Evolutionary conservation across 2,888 invertebrate species (phyloP), one percentile per base, ranked within the genome.

Genomic region (Amphipyra tragopoginis): DNA sequence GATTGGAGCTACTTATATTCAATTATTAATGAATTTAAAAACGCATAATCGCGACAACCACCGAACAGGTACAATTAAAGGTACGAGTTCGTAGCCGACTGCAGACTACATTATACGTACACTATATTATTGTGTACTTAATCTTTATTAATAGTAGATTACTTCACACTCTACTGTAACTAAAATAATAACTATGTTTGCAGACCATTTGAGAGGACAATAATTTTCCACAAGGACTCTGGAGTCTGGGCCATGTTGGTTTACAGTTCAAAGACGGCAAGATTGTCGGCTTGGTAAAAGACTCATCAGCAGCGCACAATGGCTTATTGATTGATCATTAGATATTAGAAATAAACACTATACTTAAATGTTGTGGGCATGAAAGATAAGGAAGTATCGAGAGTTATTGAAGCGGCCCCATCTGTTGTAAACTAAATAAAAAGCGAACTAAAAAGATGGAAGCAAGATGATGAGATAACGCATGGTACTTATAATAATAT

Each of bases 201-300:
- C 87, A 97, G 98, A 84, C 99, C 99, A 50, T 98, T 98, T 85
- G 98, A 99, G 92, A 95, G 98, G 62, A 98, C 98, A 8, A 95
- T 99, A n/a, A 98, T 98, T 0, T 95, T 99, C 79, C 98, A 98
- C 89, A 98, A 98, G 86, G 98, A 98, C 86, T 98, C 98, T 63
- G n/a, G n/a, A n/a, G n/a, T n/a, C 93, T 96, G 26, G 98, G 98
- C 7, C 96, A 96, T 82, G 95, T 98, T 79, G 98, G 99, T 8
- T 98, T 98, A 89, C 97, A 97, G 75, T 98, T 98, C 91, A 98
- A 98, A 86, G 96, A 97, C 86, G 98, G 98, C 40, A 97, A 97
- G 87, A 98, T 99, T 79, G 96, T 96, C 65, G 96, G 97, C 8
- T 94, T 99, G 42, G 97, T 98, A 0, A 97, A 97, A 84, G 98